Base-by-base conservation (phyloP, 2,888 invertebrate species). In the Brenthis hecate region DNA sequence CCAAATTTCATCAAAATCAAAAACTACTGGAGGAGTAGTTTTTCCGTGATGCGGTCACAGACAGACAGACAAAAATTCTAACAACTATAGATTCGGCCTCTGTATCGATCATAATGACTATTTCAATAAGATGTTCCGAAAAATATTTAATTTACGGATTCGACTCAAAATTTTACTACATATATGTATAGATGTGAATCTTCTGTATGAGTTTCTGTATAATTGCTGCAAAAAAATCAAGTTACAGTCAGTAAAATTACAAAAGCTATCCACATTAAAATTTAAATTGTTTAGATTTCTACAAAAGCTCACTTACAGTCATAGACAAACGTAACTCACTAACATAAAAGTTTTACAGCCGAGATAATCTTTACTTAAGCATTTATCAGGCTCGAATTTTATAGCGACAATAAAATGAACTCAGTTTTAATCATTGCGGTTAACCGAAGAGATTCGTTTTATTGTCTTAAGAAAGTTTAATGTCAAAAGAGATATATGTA, bases 361-460 rank as follows among this genome's bases (percentile, higher is more conserved):
- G 36, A 70, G 72, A 74, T 75, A 73, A 74, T 74, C 73, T 70
- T 74, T 58, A 72, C 65, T 73, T 65, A 66, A 72, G 67, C 70
- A 74, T 76, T 76, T 76, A 76, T 75, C 75, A 75, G 75, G 69
- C 73, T 72, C 68, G 57, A 71, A 71, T 73, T 81, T 81, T 79
- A 82, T 76, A 75, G 72, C 72, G 70, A 68, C 76, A 71, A 77
- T 80, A 79, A 79, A 76, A 78, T 79, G 77, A 80, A 76, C 73
- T 68, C 71, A 70, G 71, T 69, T 66, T 71, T 69, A 71, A 71
- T 71, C 66, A 68, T 47, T 65, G 19, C 56, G 57, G 48, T 65
- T 65, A 58, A 70, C 66, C 64, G 67, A 68, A 68, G 55, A 57
- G 55, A 57, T 70, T 57, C 16, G 54, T 51, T 69, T 68, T 68